Base-by-base conservation (phyloP, 2,113 vertebrate genomes). In the Menura novaehollandiae region DNA sequence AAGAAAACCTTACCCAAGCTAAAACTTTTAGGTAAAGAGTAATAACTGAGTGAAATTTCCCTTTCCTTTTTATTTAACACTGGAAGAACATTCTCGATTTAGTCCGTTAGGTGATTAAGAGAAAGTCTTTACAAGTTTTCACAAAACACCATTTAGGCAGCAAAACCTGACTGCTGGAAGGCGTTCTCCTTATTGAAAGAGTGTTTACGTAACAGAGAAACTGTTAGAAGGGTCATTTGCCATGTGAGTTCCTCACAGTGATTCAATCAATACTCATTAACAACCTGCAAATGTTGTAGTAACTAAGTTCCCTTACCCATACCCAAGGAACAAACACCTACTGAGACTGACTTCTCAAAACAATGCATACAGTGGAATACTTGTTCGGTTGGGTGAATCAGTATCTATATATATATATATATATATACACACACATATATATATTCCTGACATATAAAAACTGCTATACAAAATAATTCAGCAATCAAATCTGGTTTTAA, bases 401-500 rank as follows among this genome's bases (percentile, higher is more conserved):
- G 44, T 81, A 96, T 43, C 59, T 81, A 88, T 96, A 97, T 89
- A 43, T 52, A 44, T 33, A 69, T 81, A 88, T 96, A 97, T 89
- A 43, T 52, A 46, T 33, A 69, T 81, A n/a, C n/a, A n/a, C n/a
- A n/a, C n/a, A n/a, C n/a, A 88, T 96, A 97, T 89, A 43, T 52
- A 46, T 33, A 69, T 81, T 89, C 94, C 85, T 83, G 94, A 87
- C 64, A 82, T 73, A 63, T 81, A 87, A 52, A 93, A 85, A 55
- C 35, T 73, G 52, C 33, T 88, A 56, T 13, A 80, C 22, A 85
- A 78, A 95, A 58, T 88, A 97, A 96, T 93, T 90, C 64, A 89
- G 75, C 60, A 94, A 93, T 63, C 76, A 95, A 95, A 91, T 81
- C 68, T 91, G 68, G 13, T 95, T 95, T 94, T 10, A 95, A 78